A percentile compares a stretch with the other conserved stretches of the same genome.
Conservation (phyloP, 2,888 invertebrate genomes). For the Seira musarum region DNA sequence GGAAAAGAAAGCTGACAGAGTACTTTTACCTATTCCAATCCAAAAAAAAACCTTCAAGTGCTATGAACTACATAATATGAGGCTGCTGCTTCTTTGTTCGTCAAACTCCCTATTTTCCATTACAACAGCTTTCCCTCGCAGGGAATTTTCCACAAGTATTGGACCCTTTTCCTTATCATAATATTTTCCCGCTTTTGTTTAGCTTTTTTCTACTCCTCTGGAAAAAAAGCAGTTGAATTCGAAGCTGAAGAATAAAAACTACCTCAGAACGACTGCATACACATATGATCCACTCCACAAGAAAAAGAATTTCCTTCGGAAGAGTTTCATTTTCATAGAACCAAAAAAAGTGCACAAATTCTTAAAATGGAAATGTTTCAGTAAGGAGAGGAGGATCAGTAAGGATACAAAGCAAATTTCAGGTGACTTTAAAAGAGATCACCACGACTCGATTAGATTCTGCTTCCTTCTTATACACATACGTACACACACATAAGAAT, state of each 20-base stretch:
- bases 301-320: no score
- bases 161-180: no score
- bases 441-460: neutral
- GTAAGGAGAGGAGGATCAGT: neutral
- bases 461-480: neutral
- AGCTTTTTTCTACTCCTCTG: no score
- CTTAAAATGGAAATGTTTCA: neutral
- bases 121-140: no score
- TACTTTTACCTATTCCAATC: neutral
- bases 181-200: no score
- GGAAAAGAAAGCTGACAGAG: neutral
- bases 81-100: no score
- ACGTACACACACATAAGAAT: neutral
- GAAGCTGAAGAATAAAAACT: no score
- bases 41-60: neutral
- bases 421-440: neutral
- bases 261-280: no score
- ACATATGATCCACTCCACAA: no score
- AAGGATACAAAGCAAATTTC: neutral
- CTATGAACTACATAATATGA: neutral
- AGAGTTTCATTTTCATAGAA: neutral
- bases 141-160: no score
- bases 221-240: no score
- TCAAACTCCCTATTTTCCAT: no score
- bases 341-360: neutral